Base-by-base conservation (phyloP, 2,888 invertebrate genomes). In the Chloroclystis v-ata region DNA sequence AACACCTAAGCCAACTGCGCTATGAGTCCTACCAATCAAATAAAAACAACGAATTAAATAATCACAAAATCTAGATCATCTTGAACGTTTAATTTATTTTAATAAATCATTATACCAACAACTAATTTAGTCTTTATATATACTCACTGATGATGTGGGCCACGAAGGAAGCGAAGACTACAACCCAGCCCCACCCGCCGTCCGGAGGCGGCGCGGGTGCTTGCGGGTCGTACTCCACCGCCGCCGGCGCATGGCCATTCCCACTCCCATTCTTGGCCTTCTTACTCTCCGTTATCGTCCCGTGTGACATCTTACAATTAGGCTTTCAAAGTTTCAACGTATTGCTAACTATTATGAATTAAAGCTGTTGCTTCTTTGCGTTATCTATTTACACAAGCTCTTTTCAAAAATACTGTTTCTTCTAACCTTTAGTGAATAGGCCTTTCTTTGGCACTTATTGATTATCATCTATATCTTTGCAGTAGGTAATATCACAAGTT, bases 141-240 rank as follows among this genome's bases (percentile, higher is more conserved):
- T 82, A 94, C 95, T 95, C 80, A 96, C 96, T 95, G 83, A 96
- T 91, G 62, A 96, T 92, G 85, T 99, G 98, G 65, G 99, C 96
- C 93, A 98, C 94, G 84, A 99, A 98, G 5, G 97, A 97, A 14
- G 95, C 97, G 71, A 97, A 94, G 44, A 97, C 97, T 41, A 97
- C 95, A 81, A 94, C 90, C 96, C 97, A 97, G 0, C 97, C 97
- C 97, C 97, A 97, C 8, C 97, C 97, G 0, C 97, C 97, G 71
- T 97, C 97, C 0, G 95, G 96, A 2, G 95, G 94, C 11, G 95
- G 94, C 51, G 91, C 86, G 47, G 84, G 73, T 52, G 75, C 78
- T 56, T 75, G 74, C 1, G 78, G 71, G 24, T 74, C 69, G 47
- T 75, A 77, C 42, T 78, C 64, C 43, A 75, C 70, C 24, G 74